A percentile compares a stretch with the other conserved stretches of the same genome.
Conservation (phyloP, 2,113 vertebrate species). For the Nestor notabilis region DNA sequence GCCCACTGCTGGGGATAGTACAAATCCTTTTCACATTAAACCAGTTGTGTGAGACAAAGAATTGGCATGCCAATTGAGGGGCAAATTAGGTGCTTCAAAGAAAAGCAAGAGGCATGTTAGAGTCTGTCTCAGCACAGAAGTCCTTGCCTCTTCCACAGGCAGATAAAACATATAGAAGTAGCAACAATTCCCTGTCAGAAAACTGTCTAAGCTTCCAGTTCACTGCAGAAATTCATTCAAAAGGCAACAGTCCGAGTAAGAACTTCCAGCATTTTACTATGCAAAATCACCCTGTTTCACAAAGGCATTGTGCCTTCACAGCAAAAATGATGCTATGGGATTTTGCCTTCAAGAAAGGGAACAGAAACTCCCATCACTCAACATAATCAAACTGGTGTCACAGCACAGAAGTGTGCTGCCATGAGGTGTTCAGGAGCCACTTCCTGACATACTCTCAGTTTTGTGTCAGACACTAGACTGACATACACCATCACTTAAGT, state of each 20-base stretch:
- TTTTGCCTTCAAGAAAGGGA: not conserved
- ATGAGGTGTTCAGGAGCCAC: not conserved
- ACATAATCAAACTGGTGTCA: not conserved
- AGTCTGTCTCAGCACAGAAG: not conserved
- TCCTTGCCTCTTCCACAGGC: not conserved
- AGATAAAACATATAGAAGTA: not conserved
- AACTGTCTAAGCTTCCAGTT: not conserved
- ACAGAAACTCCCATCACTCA: not conserved
- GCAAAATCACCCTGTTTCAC: not conserved
- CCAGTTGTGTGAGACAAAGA: not conserved
- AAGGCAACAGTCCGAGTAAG: not conserved
- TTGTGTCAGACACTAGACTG: too few species aligned
- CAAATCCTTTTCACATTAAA: not conserved
- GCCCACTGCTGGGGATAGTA: not conserved
- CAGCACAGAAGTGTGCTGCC: not conserved
- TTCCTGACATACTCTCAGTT: not conserved
- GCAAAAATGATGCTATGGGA: not conserved
- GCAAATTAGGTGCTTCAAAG: not conserved
- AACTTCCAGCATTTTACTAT: not conserved
- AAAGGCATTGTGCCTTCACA: not conserved
- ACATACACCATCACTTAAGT: fast-evolving
- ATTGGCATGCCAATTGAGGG: not conserved
- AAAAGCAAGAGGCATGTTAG: not conserved
- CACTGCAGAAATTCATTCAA: fast-evolving
- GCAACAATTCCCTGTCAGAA: not conserved